These are phyloP conservation scores for Acrobasis consociella DNA, from an alignment of 2,888 invertebrate species.

Conservation along the genomic window DNA sequence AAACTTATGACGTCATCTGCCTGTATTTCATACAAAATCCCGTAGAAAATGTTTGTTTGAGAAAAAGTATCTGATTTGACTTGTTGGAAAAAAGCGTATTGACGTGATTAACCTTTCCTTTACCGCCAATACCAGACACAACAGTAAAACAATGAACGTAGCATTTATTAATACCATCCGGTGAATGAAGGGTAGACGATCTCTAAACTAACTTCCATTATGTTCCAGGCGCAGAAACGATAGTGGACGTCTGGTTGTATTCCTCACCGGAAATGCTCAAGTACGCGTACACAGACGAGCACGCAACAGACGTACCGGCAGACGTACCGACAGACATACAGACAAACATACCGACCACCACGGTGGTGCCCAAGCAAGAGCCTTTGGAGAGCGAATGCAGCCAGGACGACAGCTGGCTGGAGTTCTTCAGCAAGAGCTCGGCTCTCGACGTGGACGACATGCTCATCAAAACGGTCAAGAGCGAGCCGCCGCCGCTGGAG, in stretches of 20 bases:
- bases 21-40: too few relatives aligned
- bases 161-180: too few relatives aligned
- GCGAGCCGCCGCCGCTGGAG: constrained; percentile 30
- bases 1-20: too few relatives aligned
- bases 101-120: too few relatives aligned
- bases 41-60: too few relatives aligned
- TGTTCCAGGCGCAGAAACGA: constrained; percentile 88
- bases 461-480: constrained; percentile 63
- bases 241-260: constrained; percentile 88
- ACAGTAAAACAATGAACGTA: too few relatives aligned
- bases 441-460: constrained; percentile 72
- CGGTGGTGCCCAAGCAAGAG: not conserved
- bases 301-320: not conserved
- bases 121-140: too few relatives aligned
- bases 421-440: constrained; percentile 66
- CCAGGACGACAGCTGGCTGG: constrained; percentile 62
- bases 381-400: constrained; percentile 4
- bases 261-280: constrained; percentile 71
- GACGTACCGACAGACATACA: constrained; percentile 1
- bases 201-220: not conserved
- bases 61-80: too few relatives aligned
- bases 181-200: too few relatives aligned
- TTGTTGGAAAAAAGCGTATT: too few relatives aligned
- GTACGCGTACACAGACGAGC: constrained; percentile 58
- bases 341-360: constrained; percentile 21